Evolutionary conservation across 2,888 invertebrate genomes (phyloP).

Genomic region (Parthenolecanium corni): DNA sequence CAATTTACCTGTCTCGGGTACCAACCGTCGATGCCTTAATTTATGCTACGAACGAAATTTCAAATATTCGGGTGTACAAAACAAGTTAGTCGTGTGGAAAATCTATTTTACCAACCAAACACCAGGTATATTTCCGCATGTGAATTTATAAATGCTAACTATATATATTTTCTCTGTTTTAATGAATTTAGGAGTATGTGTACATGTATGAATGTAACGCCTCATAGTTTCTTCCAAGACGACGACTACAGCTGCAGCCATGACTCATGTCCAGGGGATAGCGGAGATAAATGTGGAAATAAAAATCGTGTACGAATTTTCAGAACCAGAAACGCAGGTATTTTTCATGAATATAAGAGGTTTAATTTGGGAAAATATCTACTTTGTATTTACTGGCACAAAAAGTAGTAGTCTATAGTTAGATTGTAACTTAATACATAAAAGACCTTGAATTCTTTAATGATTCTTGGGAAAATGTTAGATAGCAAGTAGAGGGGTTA

Average conservation of each 20-base stretch:
- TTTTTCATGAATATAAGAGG: not conserved
- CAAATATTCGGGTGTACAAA: slow-evolving; percentile 32
- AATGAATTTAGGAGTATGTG: slow-evolving; percentile 30
- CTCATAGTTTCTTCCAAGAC: slow-evolving; percentile 17
- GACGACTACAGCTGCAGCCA: slow-evolving; percentile 31
- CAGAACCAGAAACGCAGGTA: slow-evolving; percentile 14
- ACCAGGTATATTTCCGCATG: not conserved
- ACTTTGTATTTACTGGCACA: no score
- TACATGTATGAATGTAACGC: slow-evolving; percentile 32
- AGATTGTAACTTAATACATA: no score
- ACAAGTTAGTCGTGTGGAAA: slow-evolving; percentile 20
- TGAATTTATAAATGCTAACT: not conserved
- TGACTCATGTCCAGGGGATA: slow-evolving; percentile 31
- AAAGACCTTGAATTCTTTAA: no score
- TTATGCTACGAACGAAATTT: slow-evolving; percentile 30
- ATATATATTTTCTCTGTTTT: not conserved
- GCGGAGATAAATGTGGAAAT: slow-evolving; percentile 30
- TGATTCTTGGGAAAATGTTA: not conserved
- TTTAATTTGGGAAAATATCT: no score
- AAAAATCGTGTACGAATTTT: slow-evolving; percentile 2
- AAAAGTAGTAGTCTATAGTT: no score
- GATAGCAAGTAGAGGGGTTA: no score
- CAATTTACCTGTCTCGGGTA: slow-evolving; percentile 27
- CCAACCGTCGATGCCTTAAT: slow-evolving; percentile 30
- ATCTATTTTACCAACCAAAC: not conserved